Conservation (phyloP, 2,888 invertebrate genomes). For the Athripsodes cinereus region DNA sequence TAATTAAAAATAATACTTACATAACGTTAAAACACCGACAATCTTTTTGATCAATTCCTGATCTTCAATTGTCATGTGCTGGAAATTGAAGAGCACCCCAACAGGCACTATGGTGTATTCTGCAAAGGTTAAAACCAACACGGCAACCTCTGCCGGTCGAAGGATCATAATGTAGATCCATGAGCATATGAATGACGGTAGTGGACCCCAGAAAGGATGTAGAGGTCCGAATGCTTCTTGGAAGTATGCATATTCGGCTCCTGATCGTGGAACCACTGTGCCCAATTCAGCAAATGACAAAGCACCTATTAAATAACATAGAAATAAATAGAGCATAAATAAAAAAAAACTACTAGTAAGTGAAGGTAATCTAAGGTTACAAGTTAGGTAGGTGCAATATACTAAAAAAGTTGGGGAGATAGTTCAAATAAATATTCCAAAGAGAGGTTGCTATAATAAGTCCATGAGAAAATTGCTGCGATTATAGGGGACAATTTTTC, state of each 20-base stretch:
- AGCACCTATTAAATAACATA: conserved; percentile 63
- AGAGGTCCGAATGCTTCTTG: conserved; percentile 63
- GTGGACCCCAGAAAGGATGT: conserved; percentile 63
- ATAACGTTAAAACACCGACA: conserved; percentile 57
- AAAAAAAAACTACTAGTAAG: too few relatives aligned
- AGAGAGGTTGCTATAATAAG: too few relatives aligned
- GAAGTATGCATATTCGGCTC: conserved; percentile 77
- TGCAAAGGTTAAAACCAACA: conserved; percentile 69
- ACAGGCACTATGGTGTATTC: conserved; percentile 69
- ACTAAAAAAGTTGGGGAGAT: too few relatives aligned
- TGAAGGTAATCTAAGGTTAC: too few relatives aligned
- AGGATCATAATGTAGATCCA: conserved; percentile 73
- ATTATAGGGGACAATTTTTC: too few relatives aligned
- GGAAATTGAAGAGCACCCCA: conserved; percentile 35
- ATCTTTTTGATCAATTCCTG: conserved; percentile 53
- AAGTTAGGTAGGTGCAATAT: too few relatives aligned
- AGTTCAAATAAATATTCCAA: too few relatives aligned
- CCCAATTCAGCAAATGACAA: conserved; percentile 76
- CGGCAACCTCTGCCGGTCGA: conserved; percentile 72
- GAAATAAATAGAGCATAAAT: too few relatives aligned
- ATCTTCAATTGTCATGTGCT: conserved; percentile 37
- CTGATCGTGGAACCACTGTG: conserved; percentile 70
- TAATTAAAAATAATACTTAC: conserved; percentile 36
- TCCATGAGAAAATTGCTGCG: too few relatives aligned
- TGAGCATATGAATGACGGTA: conserved; percentile 69